phyloP scores from a whole-genome alignment of 2,113 vertebrate species.

The Sebastes fasciatus region DNA sequence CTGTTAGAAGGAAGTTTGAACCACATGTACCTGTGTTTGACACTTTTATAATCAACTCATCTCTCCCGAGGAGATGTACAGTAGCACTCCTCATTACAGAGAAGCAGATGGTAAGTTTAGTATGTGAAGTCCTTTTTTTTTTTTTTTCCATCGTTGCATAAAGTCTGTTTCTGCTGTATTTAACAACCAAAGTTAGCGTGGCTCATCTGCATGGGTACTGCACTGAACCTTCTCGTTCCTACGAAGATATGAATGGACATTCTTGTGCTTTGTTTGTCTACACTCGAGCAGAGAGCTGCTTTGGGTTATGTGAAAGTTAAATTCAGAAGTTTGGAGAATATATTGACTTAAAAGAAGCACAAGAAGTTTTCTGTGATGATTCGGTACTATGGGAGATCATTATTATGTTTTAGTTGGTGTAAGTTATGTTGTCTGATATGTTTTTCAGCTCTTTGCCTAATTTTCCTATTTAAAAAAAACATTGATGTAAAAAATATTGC shows the following conservation, averaged over 20 bases:
- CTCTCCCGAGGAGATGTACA: not conserved
- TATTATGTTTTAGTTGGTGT: slow-evolving; percentile 60
- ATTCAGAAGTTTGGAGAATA: not conserved
- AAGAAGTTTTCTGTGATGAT: slow-evolving; percentile 40
- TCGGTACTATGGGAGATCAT: slow-evolving; percentile 40
- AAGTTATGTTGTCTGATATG: slow-evolving; percentile 60
- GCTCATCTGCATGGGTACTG: slow-evolving; percentile 53
- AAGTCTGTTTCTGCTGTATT: slow-evolving; percentile 60
- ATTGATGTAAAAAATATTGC: slow-evolving; percentile 78
- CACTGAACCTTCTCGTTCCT: slow-evolving; percentile 30
- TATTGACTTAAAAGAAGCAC: slow-evolving; percentile 23
- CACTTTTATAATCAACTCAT: slow-evolving; percentile 8
- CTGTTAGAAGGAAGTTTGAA: slow-evolving; percentile 6
- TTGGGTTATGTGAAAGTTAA: not conserved
- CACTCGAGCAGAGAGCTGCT: not conserved
- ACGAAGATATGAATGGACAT: slow-evolving; percentile 16
- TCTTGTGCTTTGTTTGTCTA: slow-evolving; percentile 44
- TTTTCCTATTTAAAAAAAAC: slow-evolving; percentile 81
- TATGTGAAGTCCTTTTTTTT: not conserved
- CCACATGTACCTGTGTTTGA: not conserved
- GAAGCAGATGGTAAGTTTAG: slow-evolving; percentile 4
- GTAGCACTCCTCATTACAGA: slow-evolving; percentile 10
- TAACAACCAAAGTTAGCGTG: slow-evolving; percentile 51
- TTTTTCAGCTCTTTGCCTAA: slow-evolving; percentile 70
- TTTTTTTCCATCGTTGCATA: slow-evolving; percentile 10